A percentile compares a stretch with the other conserved stretches of the same genome.
Conservation (phyloP, 2,888 invertebrate species). For the Chrysopilus asiliformis region DNA sequence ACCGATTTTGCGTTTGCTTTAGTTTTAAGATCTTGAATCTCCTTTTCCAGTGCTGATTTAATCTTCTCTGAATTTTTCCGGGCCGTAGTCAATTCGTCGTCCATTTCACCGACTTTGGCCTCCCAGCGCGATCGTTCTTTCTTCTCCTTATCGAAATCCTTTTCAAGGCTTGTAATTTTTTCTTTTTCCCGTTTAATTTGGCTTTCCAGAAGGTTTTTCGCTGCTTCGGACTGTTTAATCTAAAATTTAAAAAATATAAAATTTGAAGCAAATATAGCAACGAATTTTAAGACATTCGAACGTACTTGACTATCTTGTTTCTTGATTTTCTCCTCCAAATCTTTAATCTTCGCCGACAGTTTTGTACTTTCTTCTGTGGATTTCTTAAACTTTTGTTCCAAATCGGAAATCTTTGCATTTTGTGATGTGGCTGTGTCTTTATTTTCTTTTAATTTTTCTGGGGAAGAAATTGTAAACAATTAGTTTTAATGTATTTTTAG, state of each 20-base stretch:
- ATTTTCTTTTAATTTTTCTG: conserved; percentile 20
- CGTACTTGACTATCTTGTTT: conserved; percentile 37
- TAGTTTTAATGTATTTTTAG: too few relatives aligned
- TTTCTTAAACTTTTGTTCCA: conserved; percentile 54
- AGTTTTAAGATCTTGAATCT: conserved; percentile 60
- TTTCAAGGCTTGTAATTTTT: conserved; percentile 41
- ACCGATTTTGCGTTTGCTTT: conserved; percentile 46
- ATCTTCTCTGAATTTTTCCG: conserved; percentile 53
- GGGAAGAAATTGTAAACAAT: too few relatives aligned
- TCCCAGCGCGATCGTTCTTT: conserved; percentile 52
- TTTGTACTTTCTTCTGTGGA: conserved; percentile 53
- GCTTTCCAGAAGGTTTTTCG: conserved; percentile 36
- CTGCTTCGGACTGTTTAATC: conserved; percentile 39
- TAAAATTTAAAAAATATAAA: conserved; percentile 12
- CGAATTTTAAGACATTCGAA: too few relatives aligned
- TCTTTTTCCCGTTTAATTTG: conserved; percentile 37
- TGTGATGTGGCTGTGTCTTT: conserved; percentile 28
- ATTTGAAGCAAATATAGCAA: neutral
- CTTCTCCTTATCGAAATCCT: conserved; percentile 48
- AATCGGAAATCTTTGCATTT: conserved; percentile 45
- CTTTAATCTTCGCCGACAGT: conserved; percentile 40
- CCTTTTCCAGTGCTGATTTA: conserved; percentile 55
- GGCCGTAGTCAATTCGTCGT: conserved; percentile 42
- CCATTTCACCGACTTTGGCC: conserved; percentile 46
- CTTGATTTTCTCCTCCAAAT: conserved; percentile 38